Base-by-base conservation (phyloP, 2,797 vertebrate genomes). In the Eurystomus glaucurus region DNA sequence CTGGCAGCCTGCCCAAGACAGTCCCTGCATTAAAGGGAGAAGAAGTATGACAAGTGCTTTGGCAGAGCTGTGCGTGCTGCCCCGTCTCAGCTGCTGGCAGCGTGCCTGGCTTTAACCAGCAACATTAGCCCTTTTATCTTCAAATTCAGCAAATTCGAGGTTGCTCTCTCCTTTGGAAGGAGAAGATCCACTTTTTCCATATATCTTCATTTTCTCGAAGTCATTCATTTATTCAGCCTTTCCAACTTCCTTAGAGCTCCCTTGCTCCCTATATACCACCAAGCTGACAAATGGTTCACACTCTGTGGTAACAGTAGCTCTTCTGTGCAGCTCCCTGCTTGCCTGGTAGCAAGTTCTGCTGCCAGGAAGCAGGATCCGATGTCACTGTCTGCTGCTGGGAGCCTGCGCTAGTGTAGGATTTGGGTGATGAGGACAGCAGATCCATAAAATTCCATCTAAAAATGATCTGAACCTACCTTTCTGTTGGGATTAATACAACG, bases 31-130 rank as follows among this genome's bases (percentile, higher is more conserved):
- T 50, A 48, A 70, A 69, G 75, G 57, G 54, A 51, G 69, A 25
- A 74, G 20, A 25, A 74, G 20, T 33, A 10, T 41, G 72, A 82
- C 2, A 35, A 93, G 91, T 31, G 57, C 69, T 92, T 71, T 84
- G 96, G 94, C 90, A 95, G 89, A 93, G 80, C 75, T 65, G 17
- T 28, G n/a, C 11, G 21, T 17, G 62, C 83, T 87, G 93, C 64
- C 72, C 68, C 25, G 64, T 58, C 71, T 65, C 79, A 51, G 71
- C 25, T 71, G 66, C 4, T 90, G 95, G 94, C 92, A 77, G 22
- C 1, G 12, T 84, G 93, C 92, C 93, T 85, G 83, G 22, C 46
- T 85, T 80, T 77, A 85, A 64, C 70, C 28, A 58, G 35, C 37
- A 65, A 84, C 84, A 55, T 21, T 28, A 82, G 26, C 45, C 66